Evolutionary conservation across 37 sponge, comb jelly and placozoan genomes (phyloP).

Genomic region (Beroe forskalii): DNA sequence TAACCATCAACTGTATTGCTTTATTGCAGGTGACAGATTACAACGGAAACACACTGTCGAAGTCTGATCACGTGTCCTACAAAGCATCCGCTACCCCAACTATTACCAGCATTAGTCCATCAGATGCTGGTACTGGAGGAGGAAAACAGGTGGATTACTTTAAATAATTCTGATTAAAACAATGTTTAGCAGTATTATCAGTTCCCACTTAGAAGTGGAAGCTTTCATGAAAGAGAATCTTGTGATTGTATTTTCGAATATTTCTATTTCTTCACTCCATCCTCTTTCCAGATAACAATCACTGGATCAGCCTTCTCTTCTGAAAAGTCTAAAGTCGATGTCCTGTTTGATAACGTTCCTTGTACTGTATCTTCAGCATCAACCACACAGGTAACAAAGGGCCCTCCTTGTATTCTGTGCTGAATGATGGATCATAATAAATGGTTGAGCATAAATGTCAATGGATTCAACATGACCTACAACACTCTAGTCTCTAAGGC

Average conservation of each 20-base stretch:
- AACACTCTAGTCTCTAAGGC: too few relatives aligned
- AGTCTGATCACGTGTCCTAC: constrained; percentile 67
- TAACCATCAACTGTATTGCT: too few relatives aligned
- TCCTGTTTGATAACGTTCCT: constrained; percentile 71
- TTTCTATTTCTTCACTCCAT: too few relatives aligned
- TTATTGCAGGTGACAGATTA: neutral
- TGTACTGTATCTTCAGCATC: constrained; percentile 70
- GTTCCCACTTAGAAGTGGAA: too few relatives aligned
- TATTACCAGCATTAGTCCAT: constrained; percentile 69
- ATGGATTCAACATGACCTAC: too few relatives aligned
- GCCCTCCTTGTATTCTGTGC: too few relatives aligned
- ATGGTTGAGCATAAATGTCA: too few relatives aligned
- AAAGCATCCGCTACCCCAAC: constrained; percentile 69
- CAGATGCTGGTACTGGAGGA: constrained; percentile 89
- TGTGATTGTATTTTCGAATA: too few relatives aligned
- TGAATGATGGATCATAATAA: too few relatives aligned
- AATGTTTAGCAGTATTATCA: too few relatives aligned
- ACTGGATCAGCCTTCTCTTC: constrained; percentile 78
- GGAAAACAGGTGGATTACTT: constrained; percentile 70
- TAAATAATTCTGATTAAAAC: too few relatives aligned
- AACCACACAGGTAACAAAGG: constrained; percentile 65
- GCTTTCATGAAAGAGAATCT: too few relatives aligned
- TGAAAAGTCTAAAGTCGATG: constrained; percentile 63
- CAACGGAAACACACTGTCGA: neutral
- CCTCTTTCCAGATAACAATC: constrained; percentile 69